These are phyloP conservation scores for Chiropotes sagulatus DNA, from an alignment of 2,797 vertebrate genomes.

Conservation along the genomic window DNA sequence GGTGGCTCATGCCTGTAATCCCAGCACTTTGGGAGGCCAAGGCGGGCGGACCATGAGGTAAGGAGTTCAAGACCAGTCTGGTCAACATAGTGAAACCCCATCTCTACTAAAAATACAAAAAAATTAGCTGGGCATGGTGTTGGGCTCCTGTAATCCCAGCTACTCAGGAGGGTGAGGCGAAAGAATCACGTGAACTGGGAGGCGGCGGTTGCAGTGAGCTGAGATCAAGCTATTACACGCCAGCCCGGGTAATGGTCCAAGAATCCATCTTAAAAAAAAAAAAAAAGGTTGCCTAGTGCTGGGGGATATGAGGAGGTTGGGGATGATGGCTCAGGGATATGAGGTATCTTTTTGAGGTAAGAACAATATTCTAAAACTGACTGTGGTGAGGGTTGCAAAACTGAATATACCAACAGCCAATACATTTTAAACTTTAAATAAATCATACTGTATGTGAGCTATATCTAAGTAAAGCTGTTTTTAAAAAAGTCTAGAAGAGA, in stretches of 20 bases:
- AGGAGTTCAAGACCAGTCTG: neutral
- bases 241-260: neutral
- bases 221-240: neutral
- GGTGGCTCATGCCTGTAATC: neutral
- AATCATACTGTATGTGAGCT: neutral
- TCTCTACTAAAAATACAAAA: neutral
- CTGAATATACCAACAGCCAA: neutral
- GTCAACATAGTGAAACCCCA: neutral
- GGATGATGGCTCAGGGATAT: neutral
- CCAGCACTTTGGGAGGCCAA: neutral
- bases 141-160: neutral
- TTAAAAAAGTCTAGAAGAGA: neutral
- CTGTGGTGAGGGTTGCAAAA: neutral
- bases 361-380: slow-evolving; percentile 24
- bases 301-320: neutral
- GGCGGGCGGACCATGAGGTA: neutral
- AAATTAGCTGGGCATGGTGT: neutral
- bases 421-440: slow-evolving; percentile 14
- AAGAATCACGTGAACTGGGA: neutral
- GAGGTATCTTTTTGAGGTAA: neutral
- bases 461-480: neutral
- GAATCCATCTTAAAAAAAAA: neutral
- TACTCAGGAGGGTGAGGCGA: neutral
- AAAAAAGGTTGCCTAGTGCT: neutral
- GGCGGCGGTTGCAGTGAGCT: too few relatives aligned